Evolutionary conservation across 2,888 invertebrate species (phyloP).

Genomic region (Siphlonurus alternatus): DNA sequence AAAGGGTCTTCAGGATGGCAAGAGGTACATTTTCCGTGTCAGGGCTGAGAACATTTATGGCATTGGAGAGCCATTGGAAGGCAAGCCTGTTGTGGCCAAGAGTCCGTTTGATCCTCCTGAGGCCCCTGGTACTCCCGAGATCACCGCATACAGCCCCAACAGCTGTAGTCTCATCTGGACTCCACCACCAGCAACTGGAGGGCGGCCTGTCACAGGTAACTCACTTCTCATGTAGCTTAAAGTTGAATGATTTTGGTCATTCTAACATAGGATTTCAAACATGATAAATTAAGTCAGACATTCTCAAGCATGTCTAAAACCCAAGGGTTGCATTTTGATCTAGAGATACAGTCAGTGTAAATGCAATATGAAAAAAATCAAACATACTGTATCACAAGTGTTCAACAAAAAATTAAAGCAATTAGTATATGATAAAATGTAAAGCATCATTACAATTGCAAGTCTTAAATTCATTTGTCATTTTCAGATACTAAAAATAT

Average conservation of each 20-base stretch:
- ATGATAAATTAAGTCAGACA: background rate
- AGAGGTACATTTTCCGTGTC: conserved; percentile 85
- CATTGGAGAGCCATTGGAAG: conserved; percentile 82
- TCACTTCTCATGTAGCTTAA: background rate
- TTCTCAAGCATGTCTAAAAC: background rate
- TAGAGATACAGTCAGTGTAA: too few relatives aligned
- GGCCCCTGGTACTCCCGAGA: conserved; percentile 69
- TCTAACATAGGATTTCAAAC: too few relatives aligned
- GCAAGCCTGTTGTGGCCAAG: conserved; percentile 80
- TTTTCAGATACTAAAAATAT: too few relatives aligned
- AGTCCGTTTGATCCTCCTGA: conserved; percentile 94
- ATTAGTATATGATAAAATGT: too few relatives aligned
- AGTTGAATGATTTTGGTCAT: too few relatives aligned
- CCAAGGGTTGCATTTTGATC: too few relatives aligned
- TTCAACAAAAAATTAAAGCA: too few relatives aligned
- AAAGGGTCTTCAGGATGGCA: conserved; percentile 82
- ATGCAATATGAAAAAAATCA: too few relatives aligned
- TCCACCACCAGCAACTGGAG: conserved; percentile 78
- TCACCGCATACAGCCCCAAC: conserved; percentile 58
- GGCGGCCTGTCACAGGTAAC: conserved; percentile 66
- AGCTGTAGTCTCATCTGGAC: conserved; percentile 80
- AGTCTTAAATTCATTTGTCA: too few relatives aligned
- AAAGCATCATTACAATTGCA: too few relatives aligned
- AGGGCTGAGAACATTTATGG: conserved; percentile 96
- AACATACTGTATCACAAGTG: too few relatives aligned